Percentiles rank a stretch among this genome's conserved stretches.
Conservation (phyloP, 2,888 invertebrate genomes). For the Rhagonycha lutea region DNA sequence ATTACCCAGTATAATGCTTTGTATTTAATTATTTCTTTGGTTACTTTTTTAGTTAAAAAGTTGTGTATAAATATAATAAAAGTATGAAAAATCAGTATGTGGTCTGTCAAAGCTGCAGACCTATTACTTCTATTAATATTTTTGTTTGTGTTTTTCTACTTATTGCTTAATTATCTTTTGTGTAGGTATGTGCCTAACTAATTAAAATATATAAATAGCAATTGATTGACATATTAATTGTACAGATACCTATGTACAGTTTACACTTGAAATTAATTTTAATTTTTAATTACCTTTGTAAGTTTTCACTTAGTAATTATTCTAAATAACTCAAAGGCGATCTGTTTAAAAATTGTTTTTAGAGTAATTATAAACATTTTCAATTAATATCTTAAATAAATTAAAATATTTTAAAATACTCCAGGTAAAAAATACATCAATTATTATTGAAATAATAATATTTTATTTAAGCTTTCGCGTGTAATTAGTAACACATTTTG, state of each 20-base stretch:
- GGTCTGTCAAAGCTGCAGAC: not conserved
- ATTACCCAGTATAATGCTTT: no score
- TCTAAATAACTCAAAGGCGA: not conserved
- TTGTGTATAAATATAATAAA: not conserved
- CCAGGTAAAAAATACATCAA: no score
- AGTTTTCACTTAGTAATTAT: not conserved
- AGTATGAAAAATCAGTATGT: not conserved
- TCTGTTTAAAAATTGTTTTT: no score
- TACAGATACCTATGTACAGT: not conserved
- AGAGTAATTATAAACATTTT: not conserved
- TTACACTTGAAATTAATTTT: not conserved
- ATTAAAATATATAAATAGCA: not conserved
- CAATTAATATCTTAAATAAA: no score
- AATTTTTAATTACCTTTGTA: not conserved
- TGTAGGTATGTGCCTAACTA: not conserved
- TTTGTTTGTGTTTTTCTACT: not conserved
- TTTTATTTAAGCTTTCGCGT: no score
- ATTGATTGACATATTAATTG: not conserved
- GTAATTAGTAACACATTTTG: no score
- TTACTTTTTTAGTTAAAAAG: not conserved
- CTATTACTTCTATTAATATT: not conserved
- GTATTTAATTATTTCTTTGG: not conserved
- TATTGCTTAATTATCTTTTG: not conserved
- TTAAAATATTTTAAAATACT: no score
- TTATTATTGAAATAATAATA: no score